Evolutionary conservation across 2,113 vertebrate genomes (phyloP), one percentile per base, ranked within the genome.

Genomic region (Archocentrus centrarchus): DNA sequence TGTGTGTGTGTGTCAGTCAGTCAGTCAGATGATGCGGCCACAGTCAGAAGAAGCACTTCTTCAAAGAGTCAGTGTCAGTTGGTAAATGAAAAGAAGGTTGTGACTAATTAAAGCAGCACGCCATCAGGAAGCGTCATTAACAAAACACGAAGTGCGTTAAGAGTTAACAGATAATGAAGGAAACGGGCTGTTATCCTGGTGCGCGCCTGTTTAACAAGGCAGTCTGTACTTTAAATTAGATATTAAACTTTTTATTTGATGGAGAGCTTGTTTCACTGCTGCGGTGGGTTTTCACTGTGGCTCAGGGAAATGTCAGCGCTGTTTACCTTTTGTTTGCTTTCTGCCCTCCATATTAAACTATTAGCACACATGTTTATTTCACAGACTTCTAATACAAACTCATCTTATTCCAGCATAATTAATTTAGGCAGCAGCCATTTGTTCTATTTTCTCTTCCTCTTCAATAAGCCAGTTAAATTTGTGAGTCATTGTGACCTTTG

Each of bases 101-200:
- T 5, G 22, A 0, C 41, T 68, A 82, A 82, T 83, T 77, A 77
- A 76, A 83, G 24, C 73, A 63, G 47, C 68, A 57, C 1, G 47
- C 32, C 18, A 76, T 63, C 59, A 76, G 80, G 80, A 76, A 44
- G 35, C 22, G 17, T 76, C 44, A 32, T 50, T 24, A 70, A 70
- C 24, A 20, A 53, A 70, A 53, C 24, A 53, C 7, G 22, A 27
- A 50, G 44, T 13, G 15, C 18, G 41, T 32, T 53, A 70, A 2
- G 44, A 53, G 44, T 53, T 53, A 70, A 5, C 66, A 53, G 44
- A 30, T 70, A 50, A 70, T 70, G 11, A 70, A 53, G 44, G 66
- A 53, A 70, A 20, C 44, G 2, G 15, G 24, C 41, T 35, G 20
- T 80, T 58, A 66, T 58, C 60, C n/a, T 57, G n/a, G n/a, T 17